These are phyloP conservation scores for Manacus vitellinus DNA, from an alignment of 2,113 vertebrate genomes.

Conservation along the genomic window DNA sequence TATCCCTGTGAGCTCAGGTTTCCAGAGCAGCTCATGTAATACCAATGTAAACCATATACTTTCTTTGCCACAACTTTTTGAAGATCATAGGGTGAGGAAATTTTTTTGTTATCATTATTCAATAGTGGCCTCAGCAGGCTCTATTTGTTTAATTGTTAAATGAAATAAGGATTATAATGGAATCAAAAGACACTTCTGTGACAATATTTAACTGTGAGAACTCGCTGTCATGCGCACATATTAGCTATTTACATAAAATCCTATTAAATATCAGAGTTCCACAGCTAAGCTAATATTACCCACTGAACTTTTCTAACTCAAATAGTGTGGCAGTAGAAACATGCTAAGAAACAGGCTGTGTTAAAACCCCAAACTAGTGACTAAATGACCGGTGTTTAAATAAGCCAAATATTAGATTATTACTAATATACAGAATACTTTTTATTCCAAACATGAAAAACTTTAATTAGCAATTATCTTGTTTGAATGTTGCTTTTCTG, in stretches of 20 bases:
- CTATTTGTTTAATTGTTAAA: slow-evolving; percentile 42
- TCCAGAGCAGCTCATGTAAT: background rate
- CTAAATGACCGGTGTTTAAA: slow-evolving; percentile 6
- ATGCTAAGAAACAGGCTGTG: background rate
- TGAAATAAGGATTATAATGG: slow-evolving; percentile 42
- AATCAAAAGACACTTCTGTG: slow-evolving; percentile 30
- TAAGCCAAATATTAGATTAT: background rate
- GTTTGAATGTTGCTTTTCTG: background rate
- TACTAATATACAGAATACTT: background rate
- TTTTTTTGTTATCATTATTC: background rate
- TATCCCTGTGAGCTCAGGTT: background rate
- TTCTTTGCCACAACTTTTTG: background rate
- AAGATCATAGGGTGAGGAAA: background rate
- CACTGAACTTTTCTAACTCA: slow-evolving; percentile 49
- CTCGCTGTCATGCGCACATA: background rate
- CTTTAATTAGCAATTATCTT: background rate
- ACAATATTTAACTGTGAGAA: slow-evolving; percentile 48
- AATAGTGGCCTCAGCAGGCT: background rate
- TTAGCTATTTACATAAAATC: slow-evolving; percentile 45
- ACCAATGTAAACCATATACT: background rate
- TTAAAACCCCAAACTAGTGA: background rate
- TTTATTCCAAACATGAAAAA: background rate
- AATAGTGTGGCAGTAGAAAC: background rate
- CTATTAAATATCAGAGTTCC: slow-evolving; percentile 57
- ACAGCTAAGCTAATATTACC: slow-evolving; percentile 29